phyloP scores from a whole-genome alignment of 2,113 vertebrate genomes.

The Planiliza haematocheilus region DNA sequence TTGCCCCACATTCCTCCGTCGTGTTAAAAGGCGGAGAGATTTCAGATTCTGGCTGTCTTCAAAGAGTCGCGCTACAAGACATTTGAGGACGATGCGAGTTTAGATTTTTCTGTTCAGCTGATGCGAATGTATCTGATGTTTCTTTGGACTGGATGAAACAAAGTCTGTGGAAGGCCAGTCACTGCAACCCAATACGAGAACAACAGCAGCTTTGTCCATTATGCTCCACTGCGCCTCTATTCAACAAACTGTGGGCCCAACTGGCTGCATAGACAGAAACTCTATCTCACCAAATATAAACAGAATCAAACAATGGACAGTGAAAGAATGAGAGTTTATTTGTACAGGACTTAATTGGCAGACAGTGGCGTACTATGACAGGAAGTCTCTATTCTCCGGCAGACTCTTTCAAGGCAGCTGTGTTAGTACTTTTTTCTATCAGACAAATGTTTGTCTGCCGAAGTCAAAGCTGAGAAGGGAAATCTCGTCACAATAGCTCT shows the following conservation, averaged over 20 bases:
- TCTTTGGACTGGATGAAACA: background rate
- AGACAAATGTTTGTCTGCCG: slow-evolving; percentile 63
- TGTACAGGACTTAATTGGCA: slow-evolving; percentile 39
- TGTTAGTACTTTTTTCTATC: slow-evolving; percentile 21
- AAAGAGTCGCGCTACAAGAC: slow-evolving; percentile 3
- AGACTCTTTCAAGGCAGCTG: slow-evolving; percentile 47
- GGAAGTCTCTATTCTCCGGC: slow-evolving; percentile 45
- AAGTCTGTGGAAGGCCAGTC: slow-evolving; percentile 1
- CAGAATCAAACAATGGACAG: slow-evolving; percentile 35
- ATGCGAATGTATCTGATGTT: background rate
- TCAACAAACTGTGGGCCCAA: slow-evolving; percentile 4
- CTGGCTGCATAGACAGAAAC: slow-evolving; percentile 25
- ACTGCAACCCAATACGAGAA: background rate
- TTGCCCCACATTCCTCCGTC: slow-evolving; percentile 65
- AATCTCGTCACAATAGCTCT: slow-evolving; percentile 49
- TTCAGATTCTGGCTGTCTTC: slow-evolving; percentile 41
- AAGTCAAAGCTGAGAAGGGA: slow-evolving; percentile 52
- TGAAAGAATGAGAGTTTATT: slow-evolving; percentile 37
- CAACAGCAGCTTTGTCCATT: slow-evolving; percentile 16
- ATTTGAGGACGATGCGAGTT: background rate
- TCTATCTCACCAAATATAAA: slow-evolving; percentile 37
- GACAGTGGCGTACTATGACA: slow-evolving; percentile 42
- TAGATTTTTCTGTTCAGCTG: background rate
- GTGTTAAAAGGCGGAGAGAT: slow-evolving; percentile 31
- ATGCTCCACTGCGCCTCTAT: slow-evolving; percentile 2